Base-by-base conservation (phyloP, 2,113 vertebrate genomes). In the Pelodiscus sinensis region DNA sequence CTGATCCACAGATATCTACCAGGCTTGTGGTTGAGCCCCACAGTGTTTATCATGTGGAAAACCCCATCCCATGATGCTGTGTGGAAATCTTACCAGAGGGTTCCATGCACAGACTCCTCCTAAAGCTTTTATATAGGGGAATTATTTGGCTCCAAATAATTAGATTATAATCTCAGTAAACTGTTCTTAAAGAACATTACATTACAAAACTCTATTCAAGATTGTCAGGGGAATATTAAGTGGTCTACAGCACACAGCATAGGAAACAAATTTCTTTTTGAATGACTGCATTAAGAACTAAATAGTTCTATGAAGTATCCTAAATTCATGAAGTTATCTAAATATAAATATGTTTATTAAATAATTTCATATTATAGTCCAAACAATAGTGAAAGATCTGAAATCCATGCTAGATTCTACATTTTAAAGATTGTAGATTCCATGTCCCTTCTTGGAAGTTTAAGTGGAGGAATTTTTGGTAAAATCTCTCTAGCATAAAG, bases 401-500 rank as follows among this genome's bases (percentile, higher is more conserved):
- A 88, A 82, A 38, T 54, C 71, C 8, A 15, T 88, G 71, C 57
- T 38, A 14, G 0, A 6, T 19, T 88, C 93, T 98, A 97, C 27
- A 80, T 95, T 86, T 98, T 97, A 87, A 99, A 98, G 68, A 97
- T 78, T 4, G 95, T 97, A 50, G 99, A 99, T 85, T 98, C 97
- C 87, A 96, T 98, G 87, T 99, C 99, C 89, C 97, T 98, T 90
- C 99, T 98, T 51, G 99, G 98, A 29, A 98, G 98, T 96, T 98
- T 99, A 2, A 52, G 96, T 4, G 99, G 99, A 35, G 86, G 97
- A 58, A 99, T 97, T 87, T 97, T 97, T 50, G 98, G 98, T 58
- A 99, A 93, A 56, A 99, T 92, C 81, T 98, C 97, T 96, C 97
- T 98, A 62, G 98, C 99, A 29, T 99, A 99, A 55, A 73, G 96